Conservation (phyloP, 2,888 invertebrate genomes). For the Adineta ricciae region DNA sequence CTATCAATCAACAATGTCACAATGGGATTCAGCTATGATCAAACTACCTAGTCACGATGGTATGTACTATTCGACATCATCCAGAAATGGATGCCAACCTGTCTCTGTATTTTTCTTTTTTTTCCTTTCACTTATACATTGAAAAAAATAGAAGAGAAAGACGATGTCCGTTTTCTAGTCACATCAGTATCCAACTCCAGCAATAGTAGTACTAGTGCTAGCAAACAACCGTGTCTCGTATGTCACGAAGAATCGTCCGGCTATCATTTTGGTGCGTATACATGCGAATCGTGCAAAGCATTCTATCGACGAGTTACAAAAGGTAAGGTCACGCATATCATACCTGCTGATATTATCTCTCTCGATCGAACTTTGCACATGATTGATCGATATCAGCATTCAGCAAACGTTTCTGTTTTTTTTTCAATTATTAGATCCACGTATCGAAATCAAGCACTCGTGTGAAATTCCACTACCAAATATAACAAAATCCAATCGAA, state of each 20-base stretch:
- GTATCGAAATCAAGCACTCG: background rate
- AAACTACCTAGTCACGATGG: background rate
- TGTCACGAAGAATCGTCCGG: background rate
- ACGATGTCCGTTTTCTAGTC: background rate
- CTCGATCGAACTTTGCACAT: too few relatives aligned
- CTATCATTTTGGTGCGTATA: conserved; percentile 16
- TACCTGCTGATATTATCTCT: too few relatives aligned
- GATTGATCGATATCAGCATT: background rate
- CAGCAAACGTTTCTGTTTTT: background rate
- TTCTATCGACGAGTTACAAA: conserved; percentile 1
- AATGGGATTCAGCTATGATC: background rate
- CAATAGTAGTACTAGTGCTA: conserved; percentile 13
- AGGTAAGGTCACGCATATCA: background rate
- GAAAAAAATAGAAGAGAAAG: background rate
- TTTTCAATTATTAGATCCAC: background rate
- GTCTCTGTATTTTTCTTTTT: background rate
- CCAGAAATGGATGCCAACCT: background rate
- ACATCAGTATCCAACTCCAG: background rate
- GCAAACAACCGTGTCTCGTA: conserved; percentile 14
- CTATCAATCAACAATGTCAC: background rate
- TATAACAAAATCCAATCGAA: background rate
- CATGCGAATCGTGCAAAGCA: conserved; percentile 7
- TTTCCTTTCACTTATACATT: background rate
- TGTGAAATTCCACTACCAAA: background rate
- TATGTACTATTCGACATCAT: background rate